Base-by-base conservation (phyloP, 2,888 invertebrate genomes). In the Minunthozetes semirufus region DNA sequence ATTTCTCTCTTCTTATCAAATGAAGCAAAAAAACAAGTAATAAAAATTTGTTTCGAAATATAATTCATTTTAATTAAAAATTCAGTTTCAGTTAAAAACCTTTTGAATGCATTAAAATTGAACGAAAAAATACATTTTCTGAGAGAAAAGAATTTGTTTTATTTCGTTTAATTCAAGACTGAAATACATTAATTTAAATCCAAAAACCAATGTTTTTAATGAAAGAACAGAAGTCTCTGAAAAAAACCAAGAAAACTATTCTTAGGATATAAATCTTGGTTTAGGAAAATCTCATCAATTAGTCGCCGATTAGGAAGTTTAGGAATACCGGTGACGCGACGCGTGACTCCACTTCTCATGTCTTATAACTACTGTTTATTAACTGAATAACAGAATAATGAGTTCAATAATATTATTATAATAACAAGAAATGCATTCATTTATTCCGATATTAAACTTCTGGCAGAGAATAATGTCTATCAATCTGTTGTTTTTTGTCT, bases 251-350 rank as follows among this genome's bases (percentile, higher is more conserved):
- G 27, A 61, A 29, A 61, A 29, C 63, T 66, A 33, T 66, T 42
- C 42, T 59, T 66, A 33, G 19, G 15, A 38, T 38, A 66, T 66
- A 66, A 66, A 66, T 38, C 38, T 27, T 25, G 29, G 27, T n/a
- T 66, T 66, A 9, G 8, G 22, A 66, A 66, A 19, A 38, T 66
- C 63, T 38, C 63, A 66, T 66, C 63, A 66, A 66, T 66, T 66
- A 66, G 63, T 66, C 33, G 63, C n/a, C 38, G 33, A 66, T 66
- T 66, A 66, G 63, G 63, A 66, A 42, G 63, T 66, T 11, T 66
- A 2, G 63, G 19, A 15, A 11, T 66, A n/a, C 33, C 38, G 63
- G 63, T 42, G 38, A 59, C 59, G 27, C 19, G 38, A 66, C 63
- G 63, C 63, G 63, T 66, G 63, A 66, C 63, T 66, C 33, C 59